Conservation (phyloP, 2,797 vertebrate genomes). For the Xerus rutilus region DNA sequence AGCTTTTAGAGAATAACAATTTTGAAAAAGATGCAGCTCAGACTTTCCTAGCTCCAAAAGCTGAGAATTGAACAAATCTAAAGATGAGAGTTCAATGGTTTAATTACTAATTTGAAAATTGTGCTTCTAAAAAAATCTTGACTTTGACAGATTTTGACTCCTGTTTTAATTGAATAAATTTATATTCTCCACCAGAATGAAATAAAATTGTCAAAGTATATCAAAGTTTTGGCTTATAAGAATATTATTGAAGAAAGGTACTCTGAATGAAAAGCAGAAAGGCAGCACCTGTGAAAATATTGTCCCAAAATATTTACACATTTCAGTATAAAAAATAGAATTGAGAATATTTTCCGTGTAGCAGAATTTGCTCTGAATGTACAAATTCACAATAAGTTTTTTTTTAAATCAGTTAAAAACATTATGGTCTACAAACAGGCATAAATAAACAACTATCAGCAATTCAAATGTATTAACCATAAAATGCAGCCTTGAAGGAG, state of each 20-base stretch:
- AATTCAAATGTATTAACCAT: constrained; percentile 33
- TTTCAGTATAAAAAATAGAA: constrained; percentile 41
- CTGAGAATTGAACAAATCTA: constrained; percentile 22
- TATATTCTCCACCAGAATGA: constrained; percentile 13
- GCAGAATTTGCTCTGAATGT: constrained; percentile 2
- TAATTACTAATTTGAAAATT: constrained; percentile 47
- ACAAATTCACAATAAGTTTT: not conserved
- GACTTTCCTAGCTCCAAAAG: constrained; percentile 25
- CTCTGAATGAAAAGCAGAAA: not conserved
- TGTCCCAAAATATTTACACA: constrained; percentile 11
- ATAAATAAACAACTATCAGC: not conserved
- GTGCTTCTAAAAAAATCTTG: constrained; percentile 40
- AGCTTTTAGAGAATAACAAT: constrained; percentile 27
- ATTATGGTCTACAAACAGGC: not conserved
- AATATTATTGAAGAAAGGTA: constrained; percentile 39
- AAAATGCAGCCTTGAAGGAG: not conserved
- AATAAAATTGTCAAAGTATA: constrained; percentile 36
- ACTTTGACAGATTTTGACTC: constrained; percentile 29
- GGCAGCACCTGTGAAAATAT: not conserved
- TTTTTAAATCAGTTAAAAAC: constrained; percentile 7
- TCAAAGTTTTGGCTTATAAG: constrained; percentile 11
- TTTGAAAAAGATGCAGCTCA: constrained; percentile 10
- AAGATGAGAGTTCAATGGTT: not conserved
- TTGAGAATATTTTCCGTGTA: not conserved
- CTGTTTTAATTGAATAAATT: constrained; percentile 48